Base-by-base conservation (phyloP, 2,888 invertebrate genomes). In the Lymantria dispar region DNA sequence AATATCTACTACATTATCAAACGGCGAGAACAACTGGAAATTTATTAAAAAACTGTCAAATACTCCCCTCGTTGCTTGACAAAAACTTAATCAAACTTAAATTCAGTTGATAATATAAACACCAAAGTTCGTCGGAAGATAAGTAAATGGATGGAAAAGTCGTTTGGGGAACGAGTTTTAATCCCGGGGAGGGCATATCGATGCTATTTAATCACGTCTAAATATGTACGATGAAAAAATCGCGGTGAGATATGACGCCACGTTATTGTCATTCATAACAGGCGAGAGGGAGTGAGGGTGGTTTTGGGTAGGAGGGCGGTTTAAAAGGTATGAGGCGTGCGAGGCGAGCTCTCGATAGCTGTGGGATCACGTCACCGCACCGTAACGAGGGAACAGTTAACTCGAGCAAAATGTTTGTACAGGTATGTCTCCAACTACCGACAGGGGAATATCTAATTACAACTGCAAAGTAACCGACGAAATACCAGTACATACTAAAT, bases 231-330 rank as follows among this genome's bases (percentile, higher is more conserved):
- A 67, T 70, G 83, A 74, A 84, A 87, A 88, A 87, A 87, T 85
- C 84, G 79, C 74, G 74, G 78, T 74, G 75, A 83, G 78, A 80
- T 84, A 84, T 83, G 81, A 78, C 81, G 78, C 79, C 76, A 78
- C 83, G 83, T 80, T 87, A 89, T 89, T 90, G 89, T 90, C 89
- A 88, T 90, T 90, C 87, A 91, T 88, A 87, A 85, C 85, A 72
- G 76, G 71, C 66, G 66, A 59, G 71, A 65, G 70, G 65, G 74
- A 51, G 62, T 55, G 54, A 65, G 56, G 56, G 66, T 44, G 59
- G 54, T 53, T 62, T 47, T 40, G 53, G 50, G 40, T 49, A 56
- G 64, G 64, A 60, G 65, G 65, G 68, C 54, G 59, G 65, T 64
- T 33, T 60, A 50, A 56, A 67, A 64, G 64, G 66, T 61, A 60